A percentile compares a stretch with the other conserved stretches of the same genome.
Evolutionary conservation across 1,140 invertebrate genomes (phyloP).

Genomic region (Drosophila arizonae): DNA sequence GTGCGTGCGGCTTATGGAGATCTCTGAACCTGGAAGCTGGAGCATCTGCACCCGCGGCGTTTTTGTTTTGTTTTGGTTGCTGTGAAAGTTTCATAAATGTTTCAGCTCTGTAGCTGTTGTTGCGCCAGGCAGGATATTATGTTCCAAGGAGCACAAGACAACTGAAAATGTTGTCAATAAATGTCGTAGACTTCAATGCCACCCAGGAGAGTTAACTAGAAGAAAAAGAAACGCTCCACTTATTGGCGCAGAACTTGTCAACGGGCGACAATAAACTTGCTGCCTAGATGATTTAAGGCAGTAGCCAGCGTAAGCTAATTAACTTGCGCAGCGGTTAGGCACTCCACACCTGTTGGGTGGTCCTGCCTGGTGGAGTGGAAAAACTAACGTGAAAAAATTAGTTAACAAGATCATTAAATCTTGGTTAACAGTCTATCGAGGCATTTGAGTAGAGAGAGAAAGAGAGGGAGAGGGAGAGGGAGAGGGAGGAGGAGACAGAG

Average conservation of each 20-base stretch:
- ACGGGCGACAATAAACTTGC: conserved; percentile 33
- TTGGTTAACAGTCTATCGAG: conserved; percentile 65
- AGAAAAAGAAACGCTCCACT: too few species aligned
- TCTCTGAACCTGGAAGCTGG: conserved; percentile 13
- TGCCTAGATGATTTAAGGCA: conserved; percentile 42
- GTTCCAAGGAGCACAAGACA: conserved; percentile 18
- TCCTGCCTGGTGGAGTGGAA: conserved; percentile 13
- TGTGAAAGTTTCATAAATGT: conserved; percentile 57
- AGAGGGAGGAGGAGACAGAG: background rate
- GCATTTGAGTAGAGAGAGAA: conserved; percentile 25
- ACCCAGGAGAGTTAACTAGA: conserved; percentile 7
- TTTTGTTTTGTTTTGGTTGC: conserved; percentile 15
- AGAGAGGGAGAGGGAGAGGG: conserved; percentile 15
- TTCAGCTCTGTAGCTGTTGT: conserved; percentile 28
- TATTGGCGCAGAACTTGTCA: background rate
- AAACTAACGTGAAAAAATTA: conserved; percentile 52
- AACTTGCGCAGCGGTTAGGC: conserved; percentile 62
- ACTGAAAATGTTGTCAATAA: conserved; percentile 51
- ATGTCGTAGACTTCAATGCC: conserved; percentile 53
- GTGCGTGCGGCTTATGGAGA: conserved; percentile 67
- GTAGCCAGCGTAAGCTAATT: conserved; percentile 56
- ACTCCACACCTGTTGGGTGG: conserved; percentile 59
- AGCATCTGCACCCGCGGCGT: conserved; percentile 55
- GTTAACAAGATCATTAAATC: conserved; percentile 80
- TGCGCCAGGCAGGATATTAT: conserved; percentile 36